A percentile compares a stretch with the other conserved stretches of the same genome.
Evolutionary conservation across 2,888 invertebrate genomes (phyloP).

Genomic region (Gandaritis pyraliata): DNA sequence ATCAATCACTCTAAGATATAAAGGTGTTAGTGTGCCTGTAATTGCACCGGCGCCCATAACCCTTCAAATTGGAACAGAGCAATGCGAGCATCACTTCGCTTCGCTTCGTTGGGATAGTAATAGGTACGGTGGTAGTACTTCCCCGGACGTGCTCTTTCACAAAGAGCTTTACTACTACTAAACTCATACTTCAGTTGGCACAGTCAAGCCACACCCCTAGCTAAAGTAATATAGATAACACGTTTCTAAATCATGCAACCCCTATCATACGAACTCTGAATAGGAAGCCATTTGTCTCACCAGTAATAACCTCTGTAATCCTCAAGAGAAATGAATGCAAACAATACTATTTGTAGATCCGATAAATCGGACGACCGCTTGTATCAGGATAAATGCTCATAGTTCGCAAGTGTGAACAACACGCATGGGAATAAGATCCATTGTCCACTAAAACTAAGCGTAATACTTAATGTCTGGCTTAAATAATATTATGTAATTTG

Average conservation of each 20-base stretch:
- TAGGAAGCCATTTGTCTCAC: conserved; percentile 21
- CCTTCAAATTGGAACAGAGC: too few species aligned
- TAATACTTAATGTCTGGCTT: too few species aligned
- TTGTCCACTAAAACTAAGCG: conserved; percentile 6
- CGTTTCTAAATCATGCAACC: conserved; percentile 4
- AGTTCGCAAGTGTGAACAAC: conserved; percentile 48
- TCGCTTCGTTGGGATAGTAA: too few species aligned
- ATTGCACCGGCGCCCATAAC: too few species aligned
- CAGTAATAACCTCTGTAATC: conserved; percentile 34
- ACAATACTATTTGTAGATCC: conserved; percentile 43
- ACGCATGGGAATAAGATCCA: conserved; percentile 48
- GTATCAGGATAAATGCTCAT: conserved; percentile 48
- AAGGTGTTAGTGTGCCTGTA: too few species aligned
- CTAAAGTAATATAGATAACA: neutral
- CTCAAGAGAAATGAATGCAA: conserved; percentile 48
- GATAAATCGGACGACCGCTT: conserved; percentile 45
- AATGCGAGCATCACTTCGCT: too few species aligned
- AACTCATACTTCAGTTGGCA: too few species aligned
- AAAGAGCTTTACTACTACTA: too few species aligned
- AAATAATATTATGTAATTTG: too few species aligned
- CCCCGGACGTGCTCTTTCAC: too few species aligned
- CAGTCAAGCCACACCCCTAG: neutral
- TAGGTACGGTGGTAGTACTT: too few species aligned
- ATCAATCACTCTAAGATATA: too few species aligned
- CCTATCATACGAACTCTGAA: conserved; percentile 18